These are phyloP conservation scores for Psittacula cyanocephala DNA, from an alignment of 2,113 vertebrate species.

Conservation along the genomic window DNA sequence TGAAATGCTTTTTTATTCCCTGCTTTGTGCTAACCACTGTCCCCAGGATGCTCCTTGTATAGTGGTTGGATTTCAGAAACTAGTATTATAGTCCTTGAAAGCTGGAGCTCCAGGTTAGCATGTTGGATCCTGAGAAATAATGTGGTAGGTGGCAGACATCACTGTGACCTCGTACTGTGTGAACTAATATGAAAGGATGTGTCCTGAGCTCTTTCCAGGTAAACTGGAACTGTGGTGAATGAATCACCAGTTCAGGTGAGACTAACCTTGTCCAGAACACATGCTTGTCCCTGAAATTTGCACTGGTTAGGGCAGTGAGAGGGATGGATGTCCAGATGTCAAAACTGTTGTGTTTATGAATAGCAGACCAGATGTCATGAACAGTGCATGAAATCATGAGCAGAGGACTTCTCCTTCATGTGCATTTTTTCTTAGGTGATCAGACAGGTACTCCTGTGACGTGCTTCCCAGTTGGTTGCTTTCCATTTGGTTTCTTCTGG, in stretches of 20 bases:
- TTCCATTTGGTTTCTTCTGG: neutral
- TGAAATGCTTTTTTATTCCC: neutral
- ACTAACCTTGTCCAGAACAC: neutral
- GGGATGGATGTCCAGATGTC: neutral
- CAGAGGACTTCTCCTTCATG: neutral
- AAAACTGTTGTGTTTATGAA: neutral
- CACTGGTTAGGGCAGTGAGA: neutral
- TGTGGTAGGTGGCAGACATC: neutral
- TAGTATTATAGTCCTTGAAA: neutral
- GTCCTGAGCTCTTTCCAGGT: neutral
- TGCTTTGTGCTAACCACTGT: neutral
- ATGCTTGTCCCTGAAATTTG: neutral
- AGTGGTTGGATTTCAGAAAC: neutral
- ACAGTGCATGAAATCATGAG: neutral
- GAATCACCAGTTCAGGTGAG: neutral
- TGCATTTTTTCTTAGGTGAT: neutral
- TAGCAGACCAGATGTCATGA: neutral
- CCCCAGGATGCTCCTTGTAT: neutral
- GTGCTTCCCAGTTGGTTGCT: neutral
- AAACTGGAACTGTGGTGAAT: neutral
- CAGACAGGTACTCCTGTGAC: neutral
- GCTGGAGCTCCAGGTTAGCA: neutral
- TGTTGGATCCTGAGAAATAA: neutral
- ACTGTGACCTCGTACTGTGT: neutral
- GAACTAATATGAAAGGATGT: neutral